phyloP scores from a whole-genome alignment of 2,888 invertebrate species.

The Dryomyza anilis region DNA sequence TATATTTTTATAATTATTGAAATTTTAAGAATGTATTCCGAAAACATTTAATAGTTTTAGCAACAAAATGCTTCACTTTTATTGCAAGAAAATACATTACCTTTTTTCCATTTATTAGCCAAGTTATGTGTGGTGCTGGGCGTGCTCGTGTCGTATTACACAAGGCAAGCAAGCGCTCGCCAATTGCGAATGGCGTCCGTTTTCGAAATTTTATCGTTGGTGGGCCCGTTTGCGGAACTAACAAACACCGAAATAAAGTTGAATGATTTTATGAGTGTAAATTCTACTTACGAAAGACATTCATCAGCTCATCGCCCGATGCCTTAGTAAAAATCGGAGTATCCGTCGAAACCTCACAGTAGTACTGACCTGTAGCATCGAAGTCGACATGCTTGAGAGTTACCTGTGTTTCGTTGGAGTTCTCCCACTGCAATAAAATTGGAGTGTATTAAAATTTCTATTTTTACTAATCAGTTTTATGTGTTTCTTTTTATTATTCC shows the following conservation, averaged over 20 bases:
- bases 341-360: slow-evolving; percentile 81
- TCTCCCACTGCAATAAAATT: slow-evolving; percentile 48
- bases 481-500: too few species aligned
- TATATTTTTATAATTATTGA: too few species aligned
- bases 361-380: slow-evolving; percentile 78
- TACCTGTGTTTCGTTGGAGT: slow-evolving; percentile 57
- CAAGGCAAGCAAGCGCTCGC: slow-evolving; percentile 71
- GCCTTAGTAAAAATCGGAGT: slow-evolving; percentile 82
- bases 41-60: too few species aligned
- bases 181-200: slow-evolving; percentile 64
- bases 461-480: too few species aligned
- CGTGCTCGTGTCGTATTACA: slow-evolving; percentile 72
- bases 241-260: background rate
- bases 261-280: slow-evolving; percentile 17
- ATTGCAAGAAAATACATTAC: slow-evolving; percentile 63
- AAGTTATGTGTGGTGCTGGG: slow-evolving; percentile 73
- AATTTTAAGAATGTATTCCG: too few species aligned
- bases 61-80: too few species aligned
- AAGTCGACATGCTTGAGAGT: slow-evolving; percentile 76
- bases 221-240: slow-evolving; percentile 68
- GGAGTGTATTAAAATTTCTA: too few species aligned
- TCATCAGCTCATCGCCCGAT: slow-evolving; percentile 76
- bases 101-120: slow-evolving; percentile 75
- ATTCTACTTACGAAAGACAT: slow-evolving; percentile 75
- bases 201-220: slow-evolving; percentile 72